Conservation (phyloP, 2,797 vertebrate species). For the Picus viridis region DNA sequence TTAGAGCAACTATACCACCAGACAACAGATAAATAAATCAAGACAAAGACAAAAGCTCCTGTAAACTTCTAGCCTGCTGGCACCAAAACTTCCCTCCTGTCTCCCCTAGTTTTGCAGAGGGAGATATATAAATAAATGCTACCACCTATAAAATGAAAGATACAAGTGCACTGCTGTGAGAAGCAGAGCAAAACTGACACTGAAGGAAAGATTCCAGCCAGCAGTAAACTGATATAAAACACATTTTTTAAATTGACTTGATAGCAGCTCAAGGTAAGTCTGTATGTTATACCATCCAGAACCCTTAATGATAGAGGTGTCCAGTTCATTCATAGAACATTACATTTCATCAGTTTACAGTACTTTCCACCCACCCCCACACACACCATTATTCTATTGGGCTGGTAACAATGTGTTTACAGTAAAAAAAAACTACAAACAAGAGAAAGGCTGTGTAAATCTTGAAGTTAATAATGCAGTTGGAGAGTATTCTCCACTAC, state of each 20-base stretch:
- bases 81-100: not conserved
- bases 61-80: not conserved
- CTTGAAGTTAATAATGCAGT: not conserved
- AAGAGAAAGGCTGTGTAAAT: not conserved
- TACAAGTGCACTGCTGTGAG: not conserved
- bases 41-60: not conserved
- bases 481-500: not conserved
- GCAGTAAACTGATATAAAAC: not conserved
- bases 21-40: not conserved
- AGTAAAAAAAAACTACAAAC: not conserved
- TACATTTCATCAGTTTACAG: not conserved
- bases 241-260: rapidly evolving
- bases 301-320: not conserved
- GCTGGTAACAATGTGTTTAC: not conserved
- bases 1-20: not conserved
- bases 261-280: not conserved
- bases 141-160: not conserved
- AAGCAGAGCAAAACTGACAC: not conserved
- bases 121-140: not conserved
- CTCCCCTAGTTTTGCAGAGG: not conserved
- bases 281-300: not conserved
- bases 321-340: not conserved
- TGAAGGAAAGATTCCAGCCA: not conserved
- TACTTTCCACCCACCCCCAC: not conserved
- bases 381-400: not conserved